Percentiles rank a stretch among this genome's conserved stretches.
These are phyloP conservation scores for Mionectes olivaceus DNA, from an alignment of 2,797 vertebrate species.

Conservation along the genomic window DNA sequence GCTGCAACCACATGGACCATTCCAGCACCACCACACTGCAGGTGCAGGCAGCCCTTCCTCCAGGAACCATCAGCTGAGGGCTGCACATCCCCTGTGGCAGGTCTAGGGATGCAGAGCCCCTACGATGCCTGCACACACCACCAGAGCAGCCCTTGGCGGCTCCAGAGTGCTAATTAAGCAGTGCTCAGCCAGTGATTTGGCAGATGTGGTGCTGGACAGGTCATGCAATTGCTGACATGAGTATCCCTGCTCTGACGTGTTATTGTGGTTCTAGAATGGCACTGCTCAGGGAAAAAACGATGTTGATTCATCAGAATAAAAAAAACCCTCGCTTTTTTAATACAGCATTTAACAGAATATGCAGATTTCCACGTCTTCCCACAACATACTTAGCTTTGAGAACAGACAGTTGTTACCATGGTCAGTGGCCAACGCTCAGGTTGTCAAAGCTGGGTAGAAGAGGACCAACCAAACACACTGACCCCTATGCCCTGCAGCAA, in stretches of 20 bases:
- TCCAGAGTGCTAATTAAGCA: not conserved
- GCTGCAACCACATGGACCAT: not conserved
- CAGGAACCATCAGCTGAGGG: not conserved
- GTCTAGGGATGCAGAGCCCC: not conserved
- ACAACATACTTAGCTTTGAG: not conserved
- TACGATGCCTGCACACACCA: not conserved
- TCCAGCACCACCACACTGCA: not conserved
- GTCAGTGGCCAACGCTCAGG: not conserved
- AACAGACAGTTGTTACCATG: not conserved
- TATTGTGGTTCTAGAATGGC: not conserved
- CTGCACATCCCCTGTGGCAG: not conserved
- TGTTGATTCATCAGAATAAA: not conserved
- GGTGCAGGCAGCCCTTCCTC: not conserved
- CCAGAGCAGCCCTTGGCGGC: not conserved
- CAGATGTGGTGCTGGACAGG: not conserved
- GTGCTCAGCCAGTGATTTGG: not conserved
- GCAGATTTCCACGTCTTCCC: not conserved
- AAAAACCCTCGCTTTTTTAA: not conserved
- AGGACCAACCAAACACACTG: not conserved
- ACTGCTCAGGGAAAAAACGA: not conserved
- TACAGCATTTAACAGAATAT: not conserved
- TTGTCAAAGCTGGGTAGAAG: not conserved
- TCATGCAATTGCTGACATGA: not conserved
- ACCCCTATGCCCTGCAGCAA: not conserved
- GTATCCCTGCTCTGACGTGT: not conserved